Percentiles rank a stretch among this genome's conserved stretches.
Evolutionary conservation across 2,113 vertebrate genomes (phyloP).

Genomic region (Pristiophorus japonicus): DNA sequence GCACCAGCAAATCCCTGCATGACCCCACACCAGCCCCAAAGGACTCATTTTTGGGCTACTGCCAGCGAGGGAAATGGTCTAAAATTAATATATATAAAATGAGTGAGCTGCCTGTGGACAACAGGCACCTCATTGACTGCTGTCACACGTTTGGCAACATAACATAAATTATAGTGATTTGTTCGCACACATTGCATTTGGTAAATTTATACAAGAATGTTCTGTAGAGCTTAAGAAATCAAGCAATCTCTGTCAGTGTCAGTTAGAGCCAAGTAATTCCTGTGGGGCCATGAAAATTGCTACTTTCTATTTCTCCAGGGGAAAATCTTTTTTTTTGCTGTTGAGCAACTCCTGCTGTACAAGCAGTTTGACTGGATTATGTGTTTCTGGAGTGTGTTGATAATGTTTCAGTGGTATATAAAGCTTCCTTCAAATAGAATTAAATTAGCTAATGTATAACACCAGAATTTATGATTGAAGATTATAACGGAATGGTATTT

Average conservation of each 20-base stretch:
- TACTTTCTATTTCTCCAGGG: not conserved
- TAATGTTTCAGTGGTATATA: not conserved
- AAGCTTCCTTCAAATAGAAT: not conserved
- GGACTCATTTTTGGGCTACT: too few relatives aligned
- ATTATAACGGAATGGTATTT: not conserved
- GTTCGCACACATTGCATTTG: not conserved
- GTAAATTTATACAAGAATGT: not conserved
- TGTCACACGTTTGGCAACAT: not conserved
- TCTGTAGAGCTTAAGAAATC: not conserved
- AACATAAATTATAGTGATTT: not conserved
- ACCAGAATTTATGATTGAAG: constrained; percentile 18
- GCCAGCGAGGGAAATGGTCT: too few relatives aligned
- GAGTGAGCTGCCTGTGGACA: not conserved
- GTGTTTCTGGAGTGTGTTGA: not conserved
- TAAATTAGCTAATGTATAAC: not conserved
- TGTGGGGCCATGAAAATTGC: not conserved
- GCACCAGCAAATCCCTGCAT: too few relatives aligned
- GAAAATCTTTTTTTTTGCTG: not conserved
- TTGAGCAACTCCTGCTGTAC: not conserved
- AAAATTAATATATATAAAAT: not conserved
- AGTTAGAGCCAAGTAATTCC: not conserved
- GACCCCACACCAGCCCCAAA: too few relatives aligned
- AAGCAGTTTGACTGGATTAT: not conserved
- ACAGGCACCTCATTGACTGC: not conserved
- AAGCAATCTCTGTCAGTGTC: not conserved